A percentile compares a stretch with the other conserved stretches of the same genome.
Conservation (phyloP, 2,888 invertebrate species). For the Rhamphomyia laevipes region DNA sequence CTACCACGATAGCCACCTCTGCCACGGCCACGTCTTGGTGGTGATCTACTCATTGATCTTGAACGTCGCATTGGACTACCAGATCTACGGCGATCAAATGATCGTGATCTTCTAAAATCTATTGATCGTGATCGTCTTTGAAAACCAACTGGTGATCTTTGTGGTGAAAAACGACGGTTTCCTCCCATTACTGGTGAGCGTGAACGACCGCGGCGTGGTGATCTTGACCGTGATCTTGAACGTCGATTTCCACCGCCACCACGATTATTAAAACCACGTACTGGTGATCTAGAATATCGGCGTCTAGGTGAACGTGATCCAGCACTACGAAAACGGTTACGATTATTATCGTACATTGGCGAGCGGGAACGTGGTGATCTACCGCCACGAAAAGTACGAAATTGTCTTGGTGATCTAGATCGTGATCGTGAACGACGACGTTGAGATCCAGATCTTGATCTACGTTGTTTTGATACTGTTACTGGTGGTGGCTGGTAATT, state of each 20-base stretch:
- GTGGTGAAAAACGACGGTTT: conserved; percentile 8
- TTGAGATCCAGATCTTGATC: conserved; percentile 14
- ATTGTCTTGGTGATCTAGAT: conserved; percentile 9
- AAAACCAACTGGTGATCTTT: conserved; percentile 6
- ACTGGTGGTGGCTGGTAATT: conserved; percentile 7
- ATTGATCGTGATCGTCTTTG: conserved; percentile 6
- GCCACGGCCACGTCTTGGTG: conserved; percentile 9
- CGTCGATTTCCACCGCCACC: conserved; percentile 1
- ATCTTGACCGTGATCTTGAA: conserved; percentile 7
- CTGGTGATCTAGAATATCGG: background rate
- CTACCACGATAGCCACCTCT: conserved; percentile 43
- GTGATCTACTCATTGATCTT: conserved; percentile 8
- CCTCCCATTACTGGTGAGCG: conserved; percentile 17
- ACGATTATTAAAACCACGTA: background rate
- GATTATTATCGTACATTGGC: background rate
- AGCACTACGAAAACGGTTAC: background rate
- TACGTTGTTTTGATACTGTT: conserved; percentile 10
- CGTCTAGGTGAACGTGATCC: background rate
- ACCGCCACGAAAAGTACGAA: conserved; percentile 7
- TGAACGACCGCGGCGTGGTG: conserved; percentile 6
- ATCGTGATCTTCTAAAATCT: conserved; percentile 17
- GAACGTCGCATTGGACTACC: conserved; percentile 14
- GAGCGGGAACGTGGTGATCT: conserved; percentile 14
- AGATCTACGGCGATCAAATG: conserved; percentile 12
- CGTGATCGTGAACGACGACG: conserved; percentile 22